Percentiles rank a stretch among this genome's conserved stretches.
Conservation (phyloP, 2,888 invertebrate species). For the Orchesellides sinensis region DNA sequence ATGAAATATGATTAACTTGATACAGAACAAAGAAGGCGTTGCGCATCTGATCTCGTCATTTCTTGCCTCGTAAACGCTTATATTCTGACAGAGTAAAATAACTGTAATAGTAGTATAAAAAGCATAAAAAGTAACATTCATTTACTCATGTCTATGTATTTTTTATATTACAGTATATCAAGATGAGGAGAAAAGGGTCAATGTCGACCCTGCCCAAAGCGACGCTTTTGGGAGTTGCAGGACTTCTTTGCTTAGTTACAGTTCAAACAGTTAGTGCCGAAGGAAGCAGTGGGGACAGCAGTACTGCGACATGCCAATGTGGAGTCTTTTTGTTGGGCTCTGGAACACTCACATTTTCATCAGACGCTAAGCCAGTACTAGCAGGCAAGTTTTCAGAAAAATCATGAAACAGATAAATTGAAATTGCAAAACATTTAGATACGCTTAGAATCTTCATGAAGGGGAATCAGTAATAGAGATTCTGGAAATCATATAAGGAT, state of each 20-base stretch:
- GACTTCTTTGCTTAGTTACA: background rate
- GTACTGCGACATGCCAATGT: constrained; percentile 74
- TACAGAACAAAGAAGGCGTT: no score
- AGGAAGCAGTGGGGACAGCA: constrained; percentile 33
- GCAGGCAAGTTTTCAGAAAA: constrained; percentile 66
- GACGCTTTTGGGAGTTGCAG: constrained; percentile 15
- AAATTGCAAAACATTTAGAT: no score
- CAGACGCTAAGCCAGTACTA: constrained; percentile 74
- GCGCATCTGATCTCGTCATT: no score
- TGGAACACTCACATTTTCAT: constrained; percentile 72
- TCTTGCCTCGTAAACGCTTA: no score
- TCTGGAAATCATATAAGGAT: no score
- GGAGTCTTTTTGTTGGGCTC: constrained; percentile 74
- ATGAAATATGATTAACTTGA: no score
- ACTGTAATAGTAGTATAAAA: background rate
- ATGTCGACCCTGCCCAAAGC: constrained; percentile 36
- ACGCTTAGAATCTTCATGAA: no score
- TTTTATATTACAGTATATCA: constrained; percentile 15
- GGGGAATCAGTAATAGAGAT: no score
- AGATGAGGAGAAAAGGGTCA: constrained; percentile 53
- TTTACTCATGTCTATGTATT: background rate
- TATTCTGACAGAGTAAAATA: background rate
- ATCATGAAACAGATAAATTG: no score
- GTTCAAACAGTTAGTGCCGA: background rate
- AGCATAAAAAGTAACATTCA: no score